Conservation (phyloP, 1,140 invertebrate species). For the Chlorops oryzae region DNA sequence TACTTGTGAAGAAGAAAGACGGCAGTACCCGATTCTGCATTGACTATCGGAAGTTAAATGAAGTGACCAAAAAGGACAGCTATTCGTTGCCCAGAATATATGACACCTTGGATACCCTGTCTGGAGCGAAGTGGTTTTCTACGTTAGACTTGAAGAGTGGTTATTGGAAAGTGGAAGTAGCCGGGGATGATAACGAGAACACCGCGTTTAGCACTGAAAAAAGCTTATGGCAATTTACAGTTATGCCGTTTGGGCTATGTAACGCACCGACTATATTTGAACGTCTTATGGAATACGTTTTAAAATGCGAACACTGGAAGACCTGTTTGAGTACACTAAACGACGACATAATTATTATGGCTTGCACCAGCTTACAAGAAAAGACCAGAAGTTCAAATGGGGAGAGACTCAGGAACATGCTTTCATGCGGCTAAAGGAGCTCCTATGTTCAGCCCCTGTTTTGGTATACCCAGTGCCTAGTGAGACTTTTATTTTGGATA, state of each 20-base stretch:
- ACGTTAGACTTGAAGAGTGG: conserved; percentile 43
- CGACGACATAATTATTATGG: too few relatives aligned
- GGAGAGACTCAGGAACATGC: too few relatives aligned
- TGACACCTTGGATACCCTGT: conserved; percentile 40
- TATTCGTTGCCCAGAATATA: conserved; percentile 48
- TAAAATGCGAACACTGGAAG: too few relatives aligned
- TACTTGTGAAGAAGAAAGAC: too few relatives aligned
- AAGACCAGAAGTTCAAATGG: too few relatives aligned
- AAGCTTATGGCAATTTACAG: conserved; percentile 5
- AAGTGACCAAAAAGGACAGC: background rate
- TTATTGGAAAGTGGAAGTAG: conserved; percentile 26
- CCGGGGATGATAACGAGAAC: conserved; percentile 3
- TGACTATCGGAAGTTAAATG: conserved; percentile 2
- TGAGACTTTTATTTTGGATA: too few relatives aligned
- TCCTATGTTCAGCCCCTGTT: too few relatives aligned
- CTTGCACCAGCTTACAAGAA: too few relatives aligned
- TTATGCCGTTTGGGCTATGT: conserved; percentile 9
- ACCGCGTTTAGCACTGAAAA: conserved; percentile 1
- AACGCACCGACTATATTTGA: conserved; percentile 9
- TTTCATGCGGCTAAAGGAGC: too few relatives aligned
- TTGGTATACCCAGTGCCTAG: too few relatives aligned
- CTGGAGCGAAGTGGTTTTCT: conserved; percentile 32
- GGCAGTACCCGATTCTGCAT: conserved; percentile 5
- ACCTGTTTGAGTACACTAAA: too few relatives aligned
- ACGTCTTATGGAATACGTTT: conserved; percentile 7